Percentiles rank a stretch among this genome's conserved stretches.
phyloP scores from a whole-genome alignment of 2,888 invertebrate genomes.

The Amphipoea lucens region DNA sequence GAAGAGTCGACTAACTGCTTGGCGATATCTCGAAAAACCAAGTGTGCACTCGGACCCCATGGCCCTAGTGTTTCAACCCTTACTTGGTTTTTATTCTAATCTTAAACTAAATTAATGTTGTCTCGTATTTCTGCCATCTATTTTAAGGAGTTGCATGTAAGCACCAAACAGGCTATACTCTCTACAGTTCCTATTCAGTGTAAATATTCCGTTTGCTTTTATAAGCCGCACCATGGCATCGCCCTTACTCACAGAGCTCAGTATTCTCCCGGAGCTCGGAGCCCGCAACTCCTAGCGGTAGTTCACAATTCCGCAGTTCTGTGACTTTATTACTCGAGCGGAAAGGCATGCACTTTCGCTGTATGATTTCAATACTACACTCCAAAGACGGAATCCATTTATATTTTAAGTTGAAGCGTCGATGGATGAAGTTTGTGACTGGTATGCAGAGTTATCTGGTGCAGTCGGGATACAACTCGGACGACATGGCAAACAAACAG shows the following conservation, averaged over 20 bases:
- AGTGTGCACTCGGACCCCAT: too few species aligned
- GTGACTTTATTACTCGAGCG: conserved; percentile 56
- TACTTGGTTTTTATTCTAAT: too few species aligned
- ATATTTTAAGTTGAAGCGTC: conserved; percentile 21
- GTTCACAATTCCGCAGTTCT: conserved; percentile 37
- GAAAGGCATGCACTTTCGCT: conserved; percentile 48
- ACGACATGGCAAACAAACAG: conserved; percentile 6
- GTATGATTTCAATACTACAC: conserved; percentile 45
- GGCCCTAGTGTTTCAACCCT: too few species aligned
- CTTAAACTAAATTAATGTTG: too few species aligned
- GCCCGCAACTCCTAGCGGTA: conserved; percentile 20
- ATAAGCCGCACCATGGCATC: neutral
- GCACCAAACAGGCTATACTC: neutral
- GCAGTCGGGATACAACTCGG: neutral
- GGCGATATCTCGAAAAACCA: too few species aligned
- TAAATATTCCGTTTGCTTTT: neutral
- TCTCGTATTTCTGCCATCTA: neutral
- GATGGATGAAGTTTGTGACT: conserved; percentile 23
- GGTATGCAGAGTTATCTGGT: neutral
- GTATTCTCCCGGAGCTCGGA: conserved; percentile 21
- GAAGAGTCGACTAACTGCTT: too few species aligned
- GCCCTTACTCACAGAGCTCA: conserved; percentile 18
- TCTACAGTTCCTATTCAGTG: neutral
- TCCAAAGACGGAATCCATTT: conserved; percentile 38
- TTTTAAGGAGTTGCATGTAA: neutral